These are phyloP conservation scores for Epinephelus lanceolatus DNA, from an alignment of 2,113 vertebrate genomes.

Conservation along the genomic window DNA sequence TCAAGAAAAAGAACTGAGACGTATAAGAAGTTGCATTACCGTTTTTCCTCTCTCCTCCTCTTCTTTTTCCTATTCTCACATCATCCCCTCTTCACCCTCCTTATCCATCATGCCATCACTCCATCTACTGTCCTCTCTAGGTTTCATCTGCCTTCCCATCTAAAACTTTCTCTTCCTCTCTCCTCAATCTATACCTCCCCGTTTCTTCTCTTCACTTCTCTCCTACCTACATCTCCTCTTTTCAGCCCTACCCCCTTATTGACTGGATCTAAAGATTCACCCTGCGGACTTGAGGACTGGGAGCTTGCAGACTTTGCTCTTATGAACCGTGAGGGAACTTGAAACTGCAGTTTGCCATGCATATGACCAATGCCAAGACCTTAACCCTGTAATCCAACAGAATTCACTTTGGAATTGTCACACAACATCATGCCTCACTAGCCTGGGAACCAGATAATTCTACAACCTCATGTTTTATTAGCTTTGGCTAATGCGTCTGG, in stretches of 20 bases:
- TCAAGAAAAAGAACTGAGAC: slow-evolving; percentile 22
- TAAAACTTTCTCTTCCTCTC: not conserved
- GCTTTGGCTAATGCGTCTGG: too few relatives aligned
- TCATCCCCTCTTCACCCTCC: not conserved
- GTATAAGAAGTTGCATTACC: not conserved
- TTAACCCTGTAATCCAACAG: not conserved
- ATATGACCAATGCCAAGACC: not conserved
- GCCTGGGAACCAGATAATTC: too few relatives aligned
- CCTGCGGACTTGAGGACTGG: not conserved
- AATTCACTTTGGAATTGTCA: not conserved
- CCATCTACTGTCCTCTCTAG: not conserved
- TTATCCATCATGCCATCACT: not conserved
- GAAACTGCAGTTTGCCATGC: not conserved
- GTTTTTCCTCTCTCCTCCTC: not conserved
- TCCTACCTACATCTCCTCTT: not conserved
- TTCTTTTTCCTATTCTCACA: not conserved
- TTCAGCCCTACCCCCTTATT: not conserved
- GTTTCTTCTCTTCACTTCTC: not conserved
- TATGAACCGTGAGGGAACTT: not conserved
- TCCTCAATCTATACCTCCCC: not conserved
- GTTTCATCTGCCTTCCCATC: not conserved
- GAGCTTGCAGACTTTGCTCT: not conserved
- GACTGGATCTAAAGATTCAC: not conserved
- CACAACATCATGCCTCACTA: not conserved
- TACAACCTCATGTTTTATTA: too few relatives aligned